A percentile compares a stretch with the other conserved stretches of the same genome.
These are phyloP conservation scores for Sebastes minor DNA, from an alignment of 2,797 vertebrate species.

Conservation along the genomic window DNA sequence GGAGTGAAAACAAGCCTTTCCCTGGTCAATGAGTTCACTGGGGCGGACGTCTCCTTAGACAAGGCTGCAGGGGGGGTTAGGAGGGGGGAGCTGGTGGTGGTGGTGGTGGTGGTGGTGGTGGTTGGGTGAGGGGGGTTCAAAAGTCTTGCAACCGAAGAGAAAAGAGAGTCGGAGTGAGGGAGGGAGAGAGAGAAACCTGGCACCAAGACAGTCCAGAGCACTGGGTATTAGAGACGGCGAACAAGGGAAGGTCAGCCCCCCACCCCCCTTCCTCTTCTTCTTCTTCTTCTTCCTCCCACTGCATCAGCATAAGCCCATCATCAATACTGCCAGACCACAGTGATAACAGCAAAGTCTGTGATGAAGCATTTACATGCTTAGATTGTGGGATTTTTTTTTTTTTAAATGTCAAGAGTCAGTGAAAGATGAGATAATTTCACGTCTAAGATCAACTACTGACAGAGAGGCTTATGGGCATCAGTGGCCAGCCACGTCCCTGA, in stretches of 20 bases:
- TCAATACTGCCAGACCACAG: constrained; percentile 56
- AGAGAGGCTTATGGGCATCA: constrained; percentile 49
- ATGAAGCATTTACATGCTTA: constrained; percentile 45
- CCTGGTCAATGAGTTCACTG: constrained; percentile 82
- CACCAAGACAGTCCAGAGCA: constrained; percentile 55
- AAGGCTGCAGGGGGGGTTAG: constrained; percentile 29
- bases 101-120: constrained; percentile 6
- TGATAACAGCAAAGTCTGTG: constrained; percentile 49
- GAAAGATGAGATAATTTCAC: constrained; percentile 41
- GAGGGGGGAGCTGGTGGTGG: constrained; percentile 8
- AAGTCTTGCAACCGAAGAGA: constrained; percentile 65
- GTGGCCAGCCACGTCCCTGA: constrained; percentile 34
- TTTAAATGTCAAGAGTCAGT: background rate
- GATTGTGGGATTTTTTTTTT: constrained; percentile 10
- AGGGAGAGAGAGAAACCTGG: constrained; percentile 63
- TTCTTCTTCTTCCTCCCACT: constrained; percentile 41
- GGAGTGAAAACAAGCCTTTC: constrained; percentile 73
- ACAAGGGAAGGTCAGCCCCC: constrained; percentile 66
- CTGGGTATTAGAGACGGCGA: constrained; percentile 61
- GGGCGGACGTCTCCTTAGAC: constrained; percentile 68
- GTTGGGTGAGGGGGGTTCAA: constrained; percentile 29
- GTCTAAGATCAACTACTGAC: constrained; percentile 29
- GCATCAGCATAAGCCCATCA: constrained; percentile 64
- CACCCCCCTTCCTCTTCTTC: background rate
- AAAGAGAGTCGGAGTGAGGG: constrained; percentile 47